These are phyloP conservation scores for Lacanobia oleracea DNA, from an alignment of 2,888 invertebrate genomes.

Conservation along the genomic window DNA sequence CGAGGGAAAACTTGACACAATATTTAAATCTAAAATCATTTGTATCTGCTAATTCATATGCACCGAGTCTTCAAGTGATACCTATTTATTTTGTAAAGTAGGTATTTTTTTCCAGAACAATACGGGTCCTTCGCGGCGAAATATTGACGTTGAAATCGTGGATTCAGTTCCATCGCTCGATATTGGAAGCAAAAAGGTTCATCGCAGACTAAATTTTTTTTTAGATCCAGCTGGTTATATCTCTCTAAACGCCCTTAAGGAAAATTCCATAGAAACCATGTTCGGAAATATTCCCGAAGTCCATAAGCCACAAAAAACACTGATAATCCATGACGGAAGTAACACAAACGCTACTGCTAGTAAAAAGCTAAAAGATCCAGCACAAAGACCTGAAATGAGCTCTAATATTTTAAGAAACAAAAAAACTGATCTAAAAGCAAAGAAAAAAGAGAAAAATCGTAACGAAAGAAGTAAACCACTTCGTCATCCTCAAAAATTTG, in stretches of 20 bases:
- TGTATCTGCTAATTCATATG: background rate
- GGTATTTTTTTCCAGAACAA: slow-evolving; percentile 52
- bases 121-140: slow-evolving; percentile 16
- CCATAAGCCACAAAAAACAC: background rate
- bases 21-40: background rate
- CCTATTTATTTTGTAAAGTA: slow-evolving; percentile 26
- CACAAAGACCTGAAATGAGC: background rate
- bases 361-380: background rate
- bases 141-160: background rate
- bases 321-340: background rate
- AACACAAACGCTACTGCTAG: background rate
- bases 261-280: slow-evolving; percentile 7
- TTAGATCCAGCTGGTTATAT: slow-evolving; percentile 16
- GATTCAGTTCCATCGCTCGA: slow-evolving; percentile 12
- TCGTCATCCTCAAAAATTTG: background rate
- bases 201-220: background rate
- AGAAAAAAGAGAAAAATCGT: too few relatives aligned
- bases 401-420: background rate
- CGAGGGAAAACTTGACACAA: background rate
- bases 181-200: background rate
- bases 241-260: background rate
- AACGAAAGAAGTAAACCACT: background rate
- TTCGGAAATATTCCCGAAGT: background rate
- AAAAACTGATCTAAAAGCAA: background rate
- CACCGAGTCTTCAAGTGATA: background rate